These are phyloP conservation scores for Neosilurus hyrtlii DNA, from an alignment of 2,797 vertebrate species.

Conservation along the genomic window DNA sequence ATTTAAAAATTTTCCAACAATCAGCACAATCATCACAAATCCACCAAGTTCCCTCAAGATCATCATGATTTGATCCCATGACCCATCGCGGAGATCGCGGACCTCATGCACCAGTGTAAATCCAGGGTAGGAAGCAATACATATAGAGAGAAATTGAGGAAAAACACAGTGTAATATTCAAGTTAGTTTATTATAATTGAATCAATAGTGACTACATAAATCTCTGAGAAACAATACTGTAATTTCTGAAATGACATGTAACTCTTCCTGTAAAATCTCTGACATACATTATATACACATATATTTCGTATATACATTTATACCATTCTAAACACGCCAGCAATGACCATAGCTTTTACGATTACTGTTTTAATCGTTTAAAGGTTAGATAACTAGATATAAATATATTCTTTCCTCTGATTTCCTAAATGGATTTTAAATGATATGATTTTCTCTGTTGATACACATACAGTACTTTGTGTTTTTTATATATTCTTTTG, in stretches of 20 bases:
- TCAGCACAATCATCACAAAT: too few species aligned
- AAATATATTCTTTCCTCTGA: conserved; percentile 67
- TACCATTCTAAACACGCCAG: conserved; percentile 60
- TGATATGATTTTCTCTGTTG: conserved; percentile 44
- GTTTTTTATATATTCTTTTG: conserved; percentile 25
- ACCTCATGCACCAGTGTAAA: too few species aligned
- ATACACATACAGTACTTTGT: conserved; percentile 60
- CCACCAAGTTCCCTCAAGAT: too few species aligned
- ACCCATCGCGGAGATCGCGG: too few species aligned
- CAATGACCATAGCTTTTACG: conserved; percentile 63
- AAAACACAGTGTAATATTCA: conserved; percentile 30
- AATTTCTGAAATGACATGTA: conserved; percentile 63
- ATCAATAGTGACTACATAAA: conserved; percentile 72
- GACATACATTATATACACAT: conserved; percentile 71
- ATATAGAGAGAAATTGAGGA: neutral
- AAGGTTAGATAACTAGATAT: conserved; percentile 64
- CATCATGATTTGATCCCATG: too few species aligned
- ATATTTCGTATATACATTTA: conserved; percentile 63
- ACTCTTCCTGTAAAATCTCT: conserved; percentile 65
- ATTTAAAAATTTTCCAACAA: too few species aligned
- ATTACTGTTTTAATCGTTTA: conserved; percentile 52
- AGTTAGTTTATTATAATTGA: conserved; percentile 75
- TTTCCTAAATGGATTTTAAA: conserved; percentile 60
- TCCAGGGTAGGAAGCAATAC: neutral
- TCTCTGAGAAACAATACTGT: conserved; percentile 75